Evolutionary conservation across 2,113 vertebrate genomes (phyloP).

Genomic region (Nanorana parkeri): DNA sequence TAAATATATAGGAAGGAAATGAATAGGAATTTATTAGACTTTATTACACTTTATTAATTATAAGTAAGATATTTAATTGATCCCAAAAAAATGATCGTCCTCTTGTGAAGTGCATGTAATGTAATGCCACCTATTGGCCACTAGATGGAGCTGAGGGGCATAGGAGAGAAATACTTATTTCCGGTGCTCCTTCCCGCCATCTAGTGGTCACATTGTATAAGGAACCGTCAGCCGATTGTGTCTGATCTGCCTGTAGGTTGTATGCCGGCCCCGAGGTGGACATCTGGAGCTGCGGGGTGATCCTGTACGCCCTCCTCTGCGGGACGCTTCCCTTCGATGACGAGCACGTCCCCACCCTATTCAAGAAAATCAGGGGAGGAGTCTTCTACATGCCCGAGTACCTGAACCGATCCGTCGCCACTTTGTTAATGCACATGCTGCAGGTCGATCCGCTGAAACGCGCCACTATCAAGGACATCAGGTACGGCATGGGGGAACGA

Average conservation of each 20-base stretch:
- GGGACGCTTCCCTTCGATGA: slow-evolving; percentile 97
- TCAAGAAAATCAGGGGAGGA: slow-evolving; percentile 98
- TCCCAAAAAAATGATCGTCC: no score
- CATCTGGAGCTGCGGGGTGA: slow-evolving; percentile 98
- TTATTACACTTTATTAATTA: no score
- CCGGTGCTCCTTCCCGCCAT: no score
- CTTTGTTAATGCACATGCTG: slow-evolving; percentile 93
- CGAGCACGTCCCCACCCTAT: slow-evolving; percentile 94
- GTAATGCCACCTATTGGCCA: no score
- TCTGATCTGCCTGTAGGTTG: slow-evolving; percentile 72
- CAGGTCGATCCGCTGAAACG: slow-evolving; percentile 97
- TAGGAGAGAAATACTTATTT: no score
- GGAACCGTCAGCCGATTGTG: background rate
- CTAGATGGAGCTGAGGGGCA: no score
- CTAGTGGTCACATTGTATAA: background rate
- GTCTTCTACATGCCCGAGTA: slow-evolving; percentile 99
- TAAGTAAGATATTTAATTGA: no score
- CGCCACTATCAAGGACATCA: slow-evolving; percentile 97
- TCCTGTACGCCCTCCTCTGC: slow-evolving; percentile 94
- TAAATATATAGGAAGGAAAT: no score
- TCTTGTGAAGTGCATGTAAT: no score
- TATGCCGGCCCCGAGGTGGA: slow-evolving; percentile 97
- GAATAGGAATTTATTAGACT: no score
- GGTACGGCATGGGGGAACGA: slow-evolving; percentile 68
- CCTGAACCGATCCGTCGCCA: slow-evolving; percentile 91